Evolutionary conservation across 2,797 vertebrate species (phyloP), one percentile per base, ranked within the genome.

Genomic region (Gastrophryne carolinensis): DNA sequence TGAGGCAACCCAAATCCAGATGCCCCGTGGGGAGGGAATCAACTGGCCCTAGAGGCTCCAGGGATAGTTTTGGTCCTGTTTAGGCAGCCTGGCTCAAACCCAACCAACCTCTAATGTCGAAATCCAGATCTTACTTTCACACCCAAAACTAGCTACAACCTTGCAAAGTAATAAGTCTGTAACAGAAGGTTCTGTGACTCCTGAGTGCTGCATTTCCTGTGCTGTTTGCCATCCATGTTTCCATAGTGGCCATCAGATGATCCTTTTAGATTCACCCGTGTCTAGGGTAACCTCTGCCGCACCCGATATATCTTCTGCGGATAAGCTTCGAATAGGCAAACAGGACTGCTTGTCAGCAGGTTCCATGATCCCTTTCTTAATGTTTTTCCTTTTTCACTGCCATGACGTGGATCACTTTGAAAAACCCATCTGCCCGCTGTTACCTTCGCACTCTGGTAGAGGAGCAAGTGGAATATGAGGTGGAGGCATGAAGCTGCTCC

Each of bases 401-500:
- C 4, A 15, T 68, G 49, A 67, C 49, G 49, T 68, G 39, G 44
- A 41, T 54, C 56, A 23, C 24, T n/a, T 64, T 44, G 2, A 21
- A 41, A 61, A 63, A 44, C 47, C 60, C 30, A 53, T 50, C 49
- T 64, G 49, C 30, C 4, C n/a, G 15, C 35, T 32, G 41, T 44
- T 47, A 3, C 23, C 2, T 52, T 34, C 17, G 39, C 8, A 19
- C 27, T 23, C 49, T 8, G 1, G 11, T 54, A 68, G 32, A 68
- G 50, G 41, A 64, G 47, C 61, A 53, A 41, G 60, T 54, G 71
- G 60, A 73, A 73, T 39, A 23, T 73, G 60, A 64, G 71, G 58
- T 53, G 63, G 24, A 30, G 32, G 15, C 34, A 41, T 73, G 60
- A 44, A 30, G 47, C 35, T 15, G 35, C 17, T 53, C 44, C 44